Evolutionary conservation across 2,113 vertebrate genomes (phyloP), one percentile per base, ranked within the genome.

Genomic region (Rostratula benghalensis): DNA sequence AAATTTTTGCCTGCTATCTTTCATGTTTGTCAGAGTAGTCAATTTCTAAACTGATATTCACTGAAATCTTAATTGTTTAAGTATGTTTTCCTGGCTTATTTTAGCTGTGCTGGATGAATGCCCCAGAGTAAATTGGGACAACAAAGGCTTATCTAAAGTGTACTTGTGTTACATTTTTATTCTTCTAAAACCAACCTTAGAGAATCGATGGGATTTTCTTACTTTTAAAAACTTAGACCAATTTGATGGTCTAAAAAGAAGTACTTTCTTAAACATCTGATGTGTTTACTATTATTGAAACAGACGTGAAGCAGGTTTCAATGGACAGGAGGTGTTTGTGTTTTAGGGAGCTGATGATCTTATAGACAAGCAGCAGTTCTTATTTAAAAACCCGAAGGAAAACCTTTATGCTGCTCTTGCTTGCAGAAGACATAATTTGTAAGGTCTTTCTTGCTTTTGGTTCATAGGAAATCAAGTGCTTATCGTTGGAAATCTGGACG

Each of bases 401-500:
- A 74, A n/a, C 3, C 1, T 61, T 33, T 11, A 5, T 48, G 11
- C 3, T 76, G 17, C 14, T 71, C 8, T 57, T 70, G 53, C 83
- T 95, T 90, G 65, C 57, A 92, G 65, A 45, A 95, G 48, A 35
- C 12, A 7, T 33, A 35, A 84, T 73, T 65, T 77, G 5, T 71
- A 89, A 92, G 19, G 37, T 59, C 11, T 75, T 71, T 93, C 54
- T 82, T 87, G 10, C 84, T 92, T 69, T 94, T 83, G 69, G 2
- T 94, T 70, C 71, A 41, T 59, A 99, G 98, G 97, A 98, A 96
- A 89, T 97, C 97, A 74, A 98, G 94, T 94, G 95, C 95, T 51
- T 98, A 98, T 91, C 97, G 78, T 1, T 99, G 99, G 99, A 98
- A 96, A 90, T 99, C 98, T 94, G 98, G 98, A 82, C 98, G 98